Base-by-base conservation (phyloP, 35 echinoderm and acorn worm species). In the Diadema setosum region DNA sequence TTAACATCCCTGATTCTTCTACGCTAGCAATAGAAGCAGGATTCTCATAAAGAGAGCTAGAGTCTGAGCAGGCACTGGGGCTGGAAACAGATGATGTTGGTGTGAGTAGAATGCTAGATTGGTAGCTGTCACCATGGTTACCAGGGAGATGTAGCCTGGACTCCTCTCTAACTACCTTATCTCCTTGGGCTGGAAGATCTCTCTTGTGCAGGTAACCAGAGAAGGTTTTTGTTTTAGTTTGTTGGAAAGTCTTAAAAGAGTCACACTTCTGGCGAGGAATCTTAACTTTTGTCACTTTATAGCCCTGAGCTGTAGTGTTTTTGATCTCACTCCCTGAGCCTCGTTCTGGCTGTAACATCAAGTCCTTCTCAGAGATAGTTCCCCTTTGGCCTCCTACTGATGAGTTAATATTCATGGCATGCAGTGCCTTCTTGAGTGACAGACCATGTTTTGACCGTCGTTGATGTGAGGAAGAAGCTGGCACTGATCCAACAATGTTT, bases 21-120 rank as follows among this genome's bases (percentile, higher is more conserved):
- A n/a, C n/a, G n/a, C 39, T 64, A 42, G 42, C 73, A 4, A 36
- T 29, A 5, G 39, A 39, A 6, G 50, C 45, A 21, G 11, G 74
- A 27, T 64, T 89, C 4, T 89, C 87, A 1, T 27, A 82, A 17
- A 45, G 35, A 0, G 75, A 81, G 76, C 87, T 89, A n/a, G 56
- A 21, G 35, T 89, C 87, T 2, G 87, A 89, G 26, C 87, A 89
- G 18, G 87, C 87, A 32, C 87, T 89, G 14, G 87, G 87, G 39
- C 87, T 89, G 6, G 87, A 89, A 3, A 89, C 87, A 3, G 87
- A 89, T 34, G 87, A 89, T n/a, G 56, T 60, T 29, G 82, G 56
- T 14, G 48, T 60, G 17, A 45, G 78, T 3, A 57, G 87, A 42
- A 50, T 24, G 29, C 75, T 37, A 20, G 75, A 78, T 44, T 78